Conservation (phyloP, 2,797 vertebrate genomes). For the Tenualosa thibaudeaui region DNA sequence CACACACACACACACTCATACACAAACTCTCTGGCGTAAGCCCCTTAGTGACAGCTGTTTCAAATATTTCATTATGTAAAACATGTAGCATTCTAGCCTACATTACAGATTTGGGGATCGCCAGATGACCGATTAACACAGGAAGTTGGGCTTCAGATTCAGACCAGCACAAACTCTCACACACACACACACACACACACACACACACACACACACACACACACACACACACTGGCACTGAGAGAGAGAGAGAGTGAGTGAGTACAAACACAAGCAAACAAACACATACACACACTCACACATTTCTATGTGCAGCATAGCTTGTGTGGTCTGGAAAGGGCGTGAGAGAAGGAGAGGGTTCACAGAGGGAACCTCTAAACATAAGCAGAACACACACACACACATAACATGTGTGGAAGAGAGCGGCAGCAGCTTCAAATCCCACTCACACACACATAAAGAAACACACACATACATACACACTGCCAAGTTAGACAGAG, state of each 20-base stretch:
- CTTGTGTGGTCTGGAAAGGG: slow-evolving; percentile 3
- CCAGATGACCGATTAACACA: slow-evolving; percentile 2
- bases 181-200: background rate
- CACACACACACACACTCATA: background rate
- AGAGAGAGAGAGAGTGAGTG: too few species aligned
- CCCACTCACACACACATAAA: too few species aligned
- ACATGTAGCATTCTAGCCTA: background rate
- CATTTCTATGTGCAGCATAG: background rate
- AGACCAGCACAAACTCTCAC: background rate
- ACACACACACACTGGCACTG: background rate
- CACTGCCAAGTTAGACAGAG: background rate
- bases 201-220: background rate
- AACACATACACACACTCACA: background rate
- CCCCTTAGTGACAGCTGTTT: background rate
- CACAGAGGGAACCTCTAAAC: background rate
- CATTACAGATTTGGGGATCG: background rate
- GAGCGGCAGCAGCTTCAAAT: too few species aligned
- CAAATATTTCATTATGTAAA: slow-evolving; percentile 6
- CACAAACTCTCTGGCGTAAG: background rate
- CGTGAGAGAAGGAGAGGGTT: slow-evolving; percentile 12
- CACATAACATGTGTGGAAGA: too few species aligned
- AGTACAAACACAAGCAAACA: background rate
- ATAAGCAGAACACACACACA: background rate
- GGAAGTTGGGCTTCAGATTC: background rate
- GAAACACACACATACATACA: background rate